Evolutionary conservation across 1,140 invertebrate species (phyloP).

Genomic region (Lepidotrigona ventralis): DNA sequence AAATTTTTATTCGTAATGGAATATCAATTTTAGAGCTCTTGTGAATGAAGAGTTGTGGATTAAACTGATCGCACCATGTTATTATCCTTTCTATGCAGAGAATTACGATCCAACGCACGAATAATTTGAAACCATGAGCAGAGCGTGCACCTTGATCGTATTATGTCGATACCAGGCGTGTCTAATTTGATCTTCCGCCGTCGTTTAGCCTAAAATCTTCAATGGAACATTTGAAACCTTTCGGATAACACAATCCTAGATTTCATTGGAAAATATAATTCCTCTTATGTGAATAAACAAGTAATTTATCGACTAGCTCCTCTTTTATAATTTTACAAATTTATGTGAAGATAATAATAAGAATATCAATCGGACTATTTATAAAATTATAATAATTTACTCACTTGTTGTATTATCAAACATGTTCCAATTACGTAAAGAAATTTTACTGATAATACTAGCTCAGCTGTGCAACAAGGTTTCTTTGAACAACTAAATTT

Average conservation of each 20-base stretch:
- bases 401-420: too few species aligned
- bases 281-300: too few species aligned
- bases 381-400: too few species aligned
- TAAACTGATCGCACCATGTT: not conserved
- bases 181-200: slow-evolving; percentile 10
- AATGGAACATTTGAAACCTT: not conserved
- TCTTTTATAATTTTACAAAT: too few species aligned
- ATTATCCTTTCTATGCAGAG: slow-evolving; percentile 35
- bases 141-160: slow-evolving; percentile 1
- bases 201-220: not conserved
- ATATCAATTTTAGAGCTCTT: not conserved
- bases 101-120: slow-evolving; percentile 35
- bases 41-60: not conserved
- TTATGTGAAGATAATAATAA: too few species aligned
- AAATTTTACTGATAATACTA: too few species aligned
- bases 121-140: slow-evolving; percentile 28
- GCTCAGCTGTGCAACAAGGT: too few species aligned
- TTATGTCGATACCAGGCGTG: slow-evolving; percentile 3
- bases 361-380: too few species aligned
- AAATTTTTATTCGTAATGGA: slow-evolving; percentile 1
- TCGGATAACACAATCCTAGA: not conserved
- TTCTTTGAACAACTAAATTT: not conserved
- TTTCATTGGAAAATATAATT: not conserved
- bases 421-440: too few species aligned
- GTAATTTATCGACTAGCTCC: too few species aligned